A percentile compares a stretch with the other conserved stretches of the same genome.
Conservation (phyloP, 2,113 vertebrate species). For the Rhipidura dahli region DNA sequence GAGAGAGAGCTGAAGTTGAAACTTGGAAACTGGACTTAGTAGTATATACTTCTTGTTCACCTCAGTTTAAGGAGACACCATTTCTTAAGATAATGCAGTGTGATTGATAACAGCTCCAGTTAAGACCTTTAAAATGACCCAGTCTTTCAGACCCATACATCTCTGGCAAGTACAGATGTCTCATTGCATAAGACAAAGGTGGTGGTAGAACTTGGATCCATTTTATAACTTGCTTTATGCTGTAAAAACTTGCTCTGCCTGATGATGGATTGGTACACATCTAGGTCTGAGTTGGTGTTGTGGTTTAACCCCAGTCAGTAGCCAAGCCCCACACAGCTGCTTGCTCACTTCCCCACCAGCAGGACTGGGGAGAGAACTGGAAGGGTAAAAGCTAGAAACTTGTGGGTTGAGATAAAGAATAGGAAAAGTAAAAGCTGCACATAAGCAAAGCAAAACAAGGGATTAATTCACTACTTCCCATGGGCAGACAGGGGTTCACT, state of each 20-base stretch:
- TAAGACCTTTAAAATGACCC: background rate
- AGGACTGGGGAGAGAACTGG: background rate
- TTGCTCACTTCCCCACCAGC: background rate
- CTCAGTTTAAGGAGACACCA: background rate
- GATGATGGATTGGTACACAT: background rate
- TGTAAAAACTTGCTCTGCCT: background rate
- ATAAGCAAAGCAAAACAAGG: background rate
- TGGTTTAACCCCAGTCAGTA: background rate
- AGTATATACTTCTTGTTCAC: background rate
- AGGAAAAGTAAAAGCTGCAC: background rate
- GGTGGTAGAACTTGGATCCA: background rate
- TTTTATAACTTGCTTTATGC: background rate
- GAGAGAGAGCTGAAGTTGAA: background rate
- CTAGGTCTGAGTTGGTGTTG: background rate
- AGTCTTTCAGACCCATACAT: background rate
- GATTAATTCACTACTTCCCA: background rate
- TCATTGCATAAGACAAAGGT: background rate
- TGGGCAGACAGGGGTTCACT: background rate
- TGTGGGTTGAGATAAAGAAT: background rate
- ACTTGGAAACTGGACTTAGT: background rate
- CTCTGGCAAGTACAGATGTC: background rate
- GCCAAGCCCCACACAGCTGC: background rate
- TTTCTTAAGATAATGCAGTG: background rate
- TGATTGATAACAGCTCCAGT: background rate
- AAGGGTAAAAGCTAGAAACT: background rate